Evolutionary conservation across 1,140 invertebrate species (phyloP), one percentile per base, ranked within the genome.

Genomic region (Leptinotarsa undecemlineata): DNA sequence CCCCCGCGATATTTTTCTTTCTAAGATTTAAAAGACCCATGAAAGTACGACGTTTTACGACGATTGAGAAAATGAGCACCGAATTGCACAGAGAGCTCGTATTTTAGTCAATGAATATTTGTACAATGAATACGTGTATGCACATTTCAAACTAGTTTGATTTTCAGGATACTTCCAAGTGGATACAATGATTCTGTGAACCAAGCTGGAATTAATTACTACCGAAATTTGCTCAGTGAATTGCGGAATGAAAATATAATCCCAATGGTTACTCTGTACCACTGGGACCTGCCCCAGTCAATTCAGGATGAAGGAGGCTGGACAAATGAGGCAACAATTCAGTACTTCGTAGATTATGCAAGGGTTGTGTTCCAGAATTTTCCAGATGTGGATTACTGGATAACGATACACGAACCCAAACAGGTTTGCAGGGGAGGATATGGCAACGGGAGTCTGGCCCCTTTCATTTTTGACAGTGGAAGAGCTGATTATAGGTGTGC

Each of bases 401-500:
- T 79, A n/a, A 77, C 78, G 2, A 89, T 92, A 19, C 83, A 88
- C 20, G 76, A 78, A 61, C 76, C 76, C 19, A 70, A 71, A 17
- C 26, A 48, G 26, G 62, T 72, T 47, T 77, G 76, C 20, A 42
- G 69, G 26, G 69, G 62, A 62, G 76, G 72, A 0, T 89, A 88
- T 71, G 88, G 89, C 3, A 85, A 85, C 6, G 86, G 87, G 17
- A 88, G 87, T 69, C 85, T 89, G 79, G 89, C 90, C 1, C 89
- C 89, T 0, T 86, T 61, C 21, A 88, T n/a, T 84, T 88, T 82
- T 76, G 85, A 0, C 72, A 86, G 4, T 87, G 89, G 42, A 86
- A 87, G 64, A 88, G 87, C 86, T 76, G 73, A 75, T 79, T 90
- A 90, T 80, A 78, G 88, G 60, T 89, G 88, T 79, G 87, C 86